Percentiles rank a stretch among this genome's conserved stretches.
phyloP scores from a whole-genome alignment of 2,888 invertebrate genomes.

The Acrocera orbiculus region DNA sequence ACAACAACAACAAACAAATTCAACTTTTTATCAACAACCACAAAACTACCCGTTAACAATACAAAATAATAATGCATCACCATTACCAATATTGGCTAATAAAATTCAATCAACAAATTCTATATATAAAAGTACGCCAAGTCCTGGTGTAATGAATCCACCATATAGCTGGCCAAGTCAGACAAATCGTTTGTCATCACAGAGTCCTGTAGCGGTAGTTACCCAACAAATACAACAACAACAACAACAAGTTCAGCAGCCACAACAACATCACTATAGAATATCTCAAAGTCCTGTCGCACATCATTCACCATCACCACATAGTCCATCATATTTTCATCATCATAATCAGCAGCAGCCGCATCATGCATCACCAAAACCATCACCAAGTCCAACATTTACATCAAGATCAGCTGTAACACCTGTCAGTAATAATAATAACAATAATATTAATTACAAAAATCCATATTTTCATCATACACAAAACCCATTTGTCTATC shows the following conservation, averaged over 20 bases:
- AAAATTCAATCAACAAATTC: no score
- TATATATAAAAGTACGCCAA: slow-evolving; percentile 7
- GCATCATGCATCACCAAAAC: slow-evolving; percentile 12
- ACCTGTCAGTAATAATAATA: no score
- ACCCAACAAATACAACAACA: slow-evolving; percentile 7
- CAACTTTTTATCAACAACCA: not conserved
- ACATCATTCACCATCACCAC: slow-evolving; percentile 9
- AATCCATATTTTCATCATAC: not conserved
- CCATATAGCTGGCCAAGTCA: slow-evolving; percentile 14
- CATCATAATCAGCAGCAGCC: no score
- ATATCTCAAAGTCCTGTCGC: slow-evolving; percentile 8
- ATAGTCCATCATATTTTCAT: slow-evolving; percentile 11
- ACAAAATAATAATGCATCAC: no score
- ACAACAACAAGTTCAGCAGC: no score
- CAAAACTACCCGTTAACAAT: slow-evolving; percentile 1
- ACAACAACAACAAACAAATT: slow-evolving; percentile 1
- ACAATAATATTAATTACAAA: slow-evolving; percentile 3
- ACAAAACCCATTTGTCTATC: slow-evolving; percentile 1
- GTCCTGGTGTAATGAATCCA: slow-evolving; percentile 13
- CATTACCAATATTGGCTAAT: no score
- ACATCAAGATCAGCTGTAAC: slow-evolving; percentile 6
- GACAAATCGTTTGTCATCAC: slow-evolving; percentile 5
- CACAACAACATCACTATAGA: slow-evolving; percentile 4
- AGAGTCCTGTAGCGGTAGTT: slow-evolving; percentile 9
- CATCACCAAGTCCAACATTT: slow-evolving; percentile 11